Conservation (phyloP, 2,888 invertebrate species). For the Hypercompe scribonia region DNA sequence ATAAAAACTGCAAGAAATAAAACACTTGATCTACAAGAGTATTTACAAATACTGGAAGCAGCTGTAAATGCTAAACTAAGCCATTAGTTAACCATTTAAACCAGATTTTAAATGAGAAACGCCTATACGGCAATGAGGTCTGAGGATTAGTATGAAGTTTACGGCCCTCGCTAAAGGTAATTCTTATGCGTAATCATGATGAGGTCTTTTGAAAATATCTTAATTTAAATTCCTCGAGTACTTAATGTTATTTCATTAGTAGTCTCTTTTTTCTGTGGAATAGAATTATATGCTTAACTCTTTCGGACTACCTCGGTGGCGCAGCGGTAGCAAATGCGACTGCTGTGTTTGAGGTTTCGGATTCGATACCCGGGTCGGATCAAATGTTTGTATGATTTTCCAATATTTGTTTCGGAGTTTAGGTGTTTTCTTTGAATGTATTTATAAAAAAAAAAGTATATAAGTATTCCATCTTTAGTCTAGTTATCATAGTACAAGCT, state of each 20-base stretch:
- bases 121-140: not conserved
- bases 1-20: not conserved
- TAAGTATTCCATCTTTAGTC: too few species aligned
- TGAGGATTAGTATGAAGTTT: not conserved
- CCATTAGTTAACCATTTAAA: constrained; percentile 12
- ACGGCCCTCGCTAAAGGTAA: not conserved
- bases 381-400: too few species aligned
- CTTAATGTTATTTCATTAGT: not conserved
- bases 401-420: too few species aligned
- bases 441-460: too few species aligned
- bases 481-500: too few species aligned
- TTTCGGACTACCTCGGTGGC: too few species aligned
- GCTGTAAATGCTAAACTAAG: constrained; percentile 14
- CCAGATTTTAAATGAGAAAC: constrained; percentile 18
- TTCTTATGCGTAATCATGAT: not conserved
- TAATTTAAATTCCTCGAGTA: not conserved
- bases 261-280: too few species aligned
- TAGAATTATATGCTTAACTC: too few species aligned
- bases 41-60: not conserved
- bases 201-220: not conserved
- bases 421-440: too few species aligned
- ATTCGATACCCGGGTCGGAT: too few species aligned
- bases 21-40: not conserved
- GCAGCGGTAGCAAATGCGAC: too few species aligned
- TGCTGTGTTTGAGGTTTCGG: too few species aligned